Percentiles rank a stretch among this genome's conserved stretches.
Conservation (phyloP, 2,113 vertebrate genomes). For the Diadophis punctatus region DNA sequence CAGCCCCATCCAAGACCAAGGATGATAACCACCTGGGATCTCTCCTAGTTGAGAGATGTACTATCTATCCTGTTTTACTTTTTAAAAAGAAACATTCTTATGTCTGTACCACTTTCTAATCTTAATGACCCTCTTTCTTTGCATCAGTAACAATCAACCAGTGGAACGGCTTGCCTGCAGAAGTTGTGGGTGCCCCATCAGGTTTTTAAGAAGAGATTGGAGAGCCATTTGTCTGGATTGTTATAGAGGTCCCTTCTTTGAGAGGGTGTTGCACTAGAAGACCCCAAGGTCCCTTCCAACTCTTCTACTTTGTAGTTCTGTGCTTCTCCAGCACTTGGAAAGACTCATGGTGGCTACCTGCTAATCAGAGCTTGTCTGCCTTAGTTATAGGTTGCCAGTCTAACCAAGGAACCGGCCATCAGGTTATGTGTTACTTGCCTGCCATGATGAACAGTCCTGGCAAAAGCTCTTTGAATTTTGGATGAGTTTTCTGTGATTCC, state of each 20-base stretch:
- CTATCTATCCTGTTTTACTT: neutral
- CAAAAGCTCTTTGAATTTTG: neutral
- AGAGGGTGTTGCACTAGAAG: neutral
- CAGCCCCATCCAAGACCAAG: neutral
- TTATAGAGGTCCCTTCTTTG: neutral
- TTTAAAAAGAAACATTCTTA: neutral
- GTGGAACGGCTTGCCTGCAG: neutral
- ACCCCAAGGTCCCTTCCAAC: neutral
- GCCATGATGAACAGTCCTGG: neutral
- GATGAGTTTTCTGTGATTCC: neutral
- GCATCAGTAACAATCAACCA: neutral
- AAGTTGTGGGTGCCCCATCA: neutral
- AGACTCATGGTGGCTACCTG: neutral
- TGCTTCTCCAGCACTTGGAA: neutral
- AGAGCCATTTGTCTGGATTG: neutral
- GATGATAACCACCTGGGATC: neutral
- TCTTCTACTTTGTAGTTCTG: neutral
- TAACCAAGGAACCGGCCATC: neutral
- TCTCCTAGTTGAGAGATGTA: neutral
- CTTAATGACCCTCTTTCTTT: neutral
- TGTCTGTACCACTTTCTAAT: neutral
- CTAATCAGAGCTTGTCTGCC: neutral
- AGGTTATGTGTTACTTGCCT: neutral
- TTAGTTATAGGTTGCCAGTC: neutral
- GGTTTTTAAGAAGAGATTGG: neutral